Evolutionary conservation across 2,888 invertebrate genomes (phyloP).

Genomic region (Cosmia pyralina): DNA sequence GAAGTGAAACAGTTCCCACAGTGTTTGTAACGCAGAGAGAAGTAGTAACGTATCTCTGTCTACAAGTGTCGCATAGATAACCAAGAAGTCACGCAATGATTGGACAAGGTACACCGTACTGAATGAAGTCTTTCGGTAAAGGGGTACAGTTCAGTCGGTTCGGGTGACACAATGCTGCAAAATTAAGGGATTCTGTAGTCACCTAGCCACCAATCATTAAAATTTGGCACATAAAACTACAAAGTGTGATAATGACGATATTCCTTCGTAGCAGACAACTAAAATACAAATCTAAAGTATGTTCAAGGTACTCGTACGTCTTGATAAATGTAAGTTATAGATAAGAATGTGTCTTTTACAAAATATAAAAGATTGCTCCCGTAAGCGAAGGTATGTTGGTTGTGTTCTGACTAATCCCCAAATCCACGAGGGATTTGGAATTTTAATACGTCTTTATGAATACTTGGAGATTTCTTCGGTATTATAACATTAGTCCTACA

Average conservation of each 20-base stretch:
- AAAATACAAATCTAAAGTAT: conserved; percentile 5
- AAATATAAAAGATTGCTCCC: conserved; percentile 4
- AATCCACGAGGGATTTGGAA: conserved; percentile 25
- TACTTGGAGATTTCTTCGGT: conserved; percentile 12
- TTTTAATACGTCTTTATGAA: conserved; percentile 24
- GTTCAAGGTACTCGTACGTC: background rate
- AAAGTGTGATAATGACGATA: background rate
- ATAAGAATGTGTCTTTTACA: background rate
- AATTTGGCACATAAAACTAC: background rate
- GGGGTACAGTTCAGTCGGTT: no score
- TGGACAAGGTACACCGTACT: background rate
- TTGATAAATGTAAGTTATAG: conserved; percentile 16
- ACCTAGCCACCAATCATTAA: background rate
- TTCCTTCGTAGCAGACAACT: conserved; percentile 4
- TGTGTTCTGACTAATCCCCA: conserved; percentile 19
- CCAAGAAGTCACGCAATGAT: background rate
- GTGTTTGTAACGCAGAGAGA: conserved; percentile 9
- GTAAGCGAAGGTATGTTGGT: conserved; percentile 21
- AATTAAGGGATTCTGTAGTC: background rate
- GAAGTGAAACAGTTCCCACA: conserved; percentile 18
- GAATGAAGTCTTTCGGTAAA: conserved; percentile 16
- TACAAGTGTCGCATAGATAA: conserved; percentile 20
- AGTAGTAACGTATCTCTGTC: conserved; percentile 3
- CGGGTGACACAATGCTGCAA: background rate
- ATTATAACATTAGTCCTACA: conserved; percentile 25